Conservation (phyloP, 1,140 invertebrate species). For the Chionoecetes opilio region DNA sequence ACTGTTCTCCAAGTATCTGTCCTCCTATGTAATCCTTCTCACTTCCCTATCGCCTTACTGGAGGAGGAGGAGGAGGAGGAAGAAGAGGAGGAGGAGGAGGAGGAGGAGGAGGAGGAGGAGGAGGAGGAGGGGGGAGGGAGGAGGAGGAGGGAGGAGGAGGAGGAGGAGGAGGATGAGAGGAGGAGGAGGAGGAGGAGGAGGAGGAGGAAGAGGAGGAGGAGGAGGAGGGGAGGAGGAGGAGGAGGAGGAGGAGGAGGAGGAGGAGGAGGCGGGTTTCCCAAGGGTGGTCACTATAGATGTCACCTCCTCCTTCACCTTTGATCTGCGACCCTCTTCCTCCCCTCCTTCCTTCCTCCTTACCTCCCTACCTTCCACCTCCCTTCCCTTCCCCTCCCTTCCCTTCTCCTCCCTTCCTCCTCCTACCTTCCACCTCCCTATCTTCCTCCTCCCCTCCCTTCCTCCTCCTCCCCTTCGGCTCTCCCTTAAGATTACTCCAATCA, state of each 20-base stretch:
- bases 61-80: background rate
- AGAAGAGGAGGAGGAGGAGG: background rate
- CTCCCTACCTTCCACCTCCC: background rate
- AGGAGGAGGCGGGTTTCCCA: too few species aligned
- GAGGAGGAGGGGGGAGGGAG: background rate
- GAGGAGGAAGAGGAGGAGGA: background rate
- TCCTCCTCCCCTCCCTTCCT: background rate
- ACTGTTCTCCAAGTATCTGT: too few species aligned
- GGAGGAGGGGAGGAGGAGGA: background rate
- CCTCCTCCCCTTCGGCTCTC: background rate
- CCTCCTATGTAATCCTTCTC: background rate
- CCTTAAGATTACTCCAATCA: background rate
- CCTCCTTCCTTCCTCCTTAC: background rate
- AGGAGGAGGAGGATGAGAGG: background rate
- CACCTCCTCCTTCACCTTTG: background rate
- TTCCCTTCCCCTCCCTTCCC: background rate
- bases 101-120: conserved; percentile 23
- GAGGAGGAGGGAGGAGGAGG: background rate
- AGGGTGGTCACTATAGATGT: background rate
- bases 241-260: too few species aligned
- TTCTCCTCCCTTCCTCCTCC: conserved; percentile 4
- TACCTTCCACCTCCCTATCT: background rate
- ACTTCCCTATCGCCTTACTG: background rate
- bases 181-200: background rate
- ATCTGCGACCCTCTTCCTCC: background rate